Base-by-base conservation (phyloP, 2,113 vertebrate genomes). In the Corythaixoides concolor region DNA sequence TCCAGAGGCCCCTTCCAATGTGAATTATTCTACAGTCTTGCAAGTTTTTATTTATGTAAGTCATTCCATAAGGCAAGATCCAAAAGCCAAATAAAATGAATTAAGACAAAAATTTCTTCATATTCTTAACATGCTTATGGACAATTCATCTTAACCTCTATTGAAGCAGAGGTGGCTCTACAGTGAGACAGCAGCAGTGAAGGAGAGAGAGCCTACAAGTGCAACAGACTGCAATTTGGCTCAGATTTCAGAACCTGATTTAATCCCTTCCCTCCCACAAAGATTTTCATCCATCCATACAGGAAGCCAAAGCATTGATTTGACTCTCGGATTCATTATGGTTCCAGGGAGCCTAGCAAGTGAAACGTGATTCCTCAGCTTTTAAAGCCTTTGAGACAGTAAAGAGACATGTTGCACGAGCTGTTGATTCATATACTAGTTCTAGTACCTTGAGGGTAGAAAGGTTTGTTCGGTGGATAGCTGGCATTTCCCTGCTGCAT, bases 401-500 rank as follows among this genome's bases (percentile, higher is more conserved):
- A 97, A 84, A 96, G 95, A 96, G 75, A 97, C 96, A 96, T 35
- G 95, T 92, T 92, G 93, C 74, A 94, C 78, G 95, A 97, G 95
- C 85, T 95, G 91, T 88, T 93, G 94, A 95, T 90, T 95, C 74
- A 95, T 67, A 91, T 41, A 95, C 56, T 95, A 96, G 88, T 95
- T 95, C 94, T 97, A 73, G 93, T 98, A 99, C 99, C 99, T 98
- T 98, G 99, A 97, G 98, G 98, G 97, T 98, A 98, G 97, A 99
- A 99, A 97, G 99, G 97, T 98, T 99, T 99, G 95, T 98, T 98
- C 83, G 98, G 98, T 97, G 98, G 99, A 95, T 98, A 99, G 97
- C 98, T 98, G 90, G 98, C 97, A 93, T 98, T 99, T 97, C 98
- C 99, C 98, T 99, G 99, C 97, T 99, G 99, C 98, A 99, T 97